Evolutionary conservation across 2,113 vertebrate species (phyloP).

Genomic region (Anhinga anhinga): DNA sequence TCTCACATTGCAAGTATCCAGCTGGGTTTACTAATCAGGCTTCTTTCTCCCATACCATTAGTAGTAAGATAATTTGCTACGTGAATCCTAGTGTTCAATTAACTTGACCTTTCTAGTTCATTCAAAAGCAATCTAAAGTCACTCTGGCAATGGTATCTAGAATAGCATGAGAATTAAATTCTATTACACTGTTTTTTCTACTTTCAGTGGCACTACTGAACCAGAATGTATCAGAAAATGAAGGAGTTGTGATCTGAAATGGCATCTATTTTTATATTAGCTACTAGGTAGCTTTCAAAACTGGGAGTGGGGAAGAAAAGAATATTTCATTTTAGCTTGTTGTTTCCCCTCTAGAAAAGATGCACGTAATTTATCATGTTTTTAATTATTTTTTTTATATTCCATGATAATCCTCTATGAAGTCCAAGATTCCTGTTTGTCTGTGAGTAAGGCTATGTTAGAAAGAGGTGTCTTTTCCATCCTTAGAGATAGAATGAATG

Average conservation of each 20-base stretch:
- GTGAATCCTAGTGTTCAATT: slow-evolving; percentile 52
- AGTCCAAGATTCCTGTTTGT: background rate
- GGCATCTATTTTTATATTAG: background rate
- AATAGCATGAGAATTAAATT: slow-evolving; percentile 26
- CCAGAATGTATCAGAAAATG: background rate
- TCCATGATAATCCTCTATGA: background rate
- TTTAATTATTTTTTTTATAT: background rate
- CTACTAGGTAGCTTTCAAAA: background rate
- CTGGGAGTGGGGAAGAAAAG: background rate
- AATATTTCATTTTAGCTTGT: background rate
- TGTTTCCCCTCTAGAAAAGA: background rate
- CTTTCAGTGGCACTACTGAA: background rate
- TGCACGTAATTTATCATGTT: background rate
- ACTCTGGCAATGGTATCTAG: background rate
- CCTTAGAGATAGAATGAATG: background rate
- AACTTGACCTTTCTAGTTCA: slow-evolving; percentile 3
- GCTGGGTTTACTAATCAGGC: slow-evolving; percentile 46
- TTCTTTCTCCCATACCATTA: slow-evolving; percentile 38
- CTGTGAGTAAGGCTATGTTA: background rate
- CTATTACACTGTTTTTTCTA: background rate
- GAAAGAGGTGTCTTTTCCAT: background rate
- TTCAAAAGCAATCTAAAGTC: slow-evolving; percentile 47
- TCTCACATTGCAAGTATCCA: slow-evolving; percentile 3
- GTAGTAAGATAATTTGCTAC: slow-evolving; percentile 35
- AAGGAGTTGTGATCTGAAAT: background rate